Percentiles rank a stretch among this genome's conserved stretches.
Conservation (phyloP, 2,113 vertebrate genomes). For the Melanerpes formicivorus region DNA sequence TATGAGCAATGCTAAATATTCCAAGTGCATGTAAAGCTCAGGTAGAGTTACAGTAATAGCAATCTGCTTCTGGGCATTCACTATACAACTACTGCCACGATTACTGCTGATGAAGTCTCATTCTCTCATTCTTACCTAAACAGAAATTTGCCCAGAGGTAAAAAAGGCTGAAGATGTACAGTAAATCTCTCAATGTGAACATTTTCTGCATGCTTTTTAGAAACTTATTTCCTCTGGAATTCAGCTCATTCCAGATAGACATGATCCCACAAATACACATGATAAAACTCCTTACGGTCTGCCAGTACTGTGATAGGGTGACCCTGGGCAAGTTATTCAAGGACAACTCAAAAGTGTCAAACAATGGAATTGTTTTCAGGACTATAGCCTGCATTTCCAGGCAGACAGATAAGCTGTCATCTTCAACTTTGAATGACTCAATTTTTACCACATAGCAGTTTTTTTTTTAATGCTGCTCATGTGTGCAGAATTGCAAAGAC, state of each 20-base stretch:
- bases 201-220: conserved; percentile 5
- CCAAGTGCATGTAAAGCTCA: conserved; percentile 20
- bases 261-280: not conserved
- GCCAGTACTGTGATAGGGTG: not conserved
- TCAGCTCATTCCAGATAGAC: not conserved
- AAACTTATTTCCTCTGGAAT: conserved; percentile 39
- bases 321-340: not conserved
- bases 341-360: not conserved
- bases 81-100: not conserved
- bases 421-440: not conserved
- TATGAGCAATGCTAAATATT: conserved; percentile 39
- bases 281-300: not conserved
- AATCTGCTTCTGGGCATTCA: conserved; percentile 16
- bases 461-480: not conserved
- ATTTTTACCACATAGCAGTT: not conserved
- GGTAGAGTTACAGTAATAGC: not conserved
- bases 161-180: not conserved
- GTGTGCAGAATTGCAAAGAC: not conserved
- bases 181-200: conserved; percentile 10
- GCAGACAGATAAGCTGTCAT: not conserved
- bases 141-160: conserved; percentile 3
- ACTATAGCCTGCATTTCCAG: not conserved
- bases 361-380: not conserved
- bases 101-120: not conserved
- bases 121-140: conserved; percentile 23